Evolutionary conservation across 2,888 invertebrate species (phyloP).

Genomic region (Stramonita haemastoma): DNA sequence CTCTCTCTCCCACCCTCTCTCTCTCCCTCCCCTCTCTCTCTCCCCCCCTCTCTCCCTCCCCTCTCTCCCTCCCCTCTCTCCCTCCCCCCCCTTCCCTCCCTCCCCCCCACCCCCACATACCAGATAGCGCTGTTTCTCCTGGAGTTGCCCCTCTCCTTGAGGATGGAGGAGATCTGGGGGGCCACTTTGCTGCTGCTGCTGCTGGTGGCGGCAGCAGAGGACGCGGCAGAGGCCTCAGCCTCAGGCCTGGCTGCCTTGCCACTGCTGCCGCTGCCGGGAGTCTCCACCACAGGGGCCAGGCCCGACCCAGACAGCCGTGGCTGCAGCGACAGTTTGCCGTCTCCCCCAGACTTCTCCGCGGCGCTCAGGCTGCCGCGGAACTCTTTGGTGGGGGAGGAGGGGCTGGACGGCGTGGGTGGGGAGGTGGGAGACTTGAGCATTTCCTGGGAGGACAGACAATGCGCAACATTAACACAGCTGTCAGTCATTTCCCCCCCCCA

Average conservation of each 20-base stretch:
- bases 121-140: slow-evolving; percentile 63
- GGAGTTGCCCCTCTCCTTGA: slow-evolving; percentile 63
- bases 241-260: slow-evolving; percentile 35
- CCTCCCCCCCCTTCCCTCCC: too few species aligned
- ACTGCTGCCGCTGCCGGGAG: slow-evolving; percentile 39
- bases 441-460: slow-evolving; percentile 51
- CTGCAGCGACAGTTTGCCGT: slow-evolving; percentile 26
- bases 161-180: slow-evolving; percentile 61
- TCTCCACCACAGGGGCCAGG: slow-evolving; percentile 30
- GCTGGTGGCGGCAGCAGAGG: too few species aligned
- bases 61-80: too few species aligned
- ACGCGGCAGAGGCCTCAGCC: neutral
- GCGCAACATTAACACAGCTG: too few species aligned
- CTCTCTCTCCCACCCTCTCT: neutral
- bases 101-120: slow-evolving; percentile 44
- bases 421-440: slow-evolving; percentile 65
- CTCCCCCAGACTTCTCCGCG: slow-evolving; percentile 28
- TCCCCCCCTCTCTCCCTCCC: too few species aligned
- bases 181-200: slow-evolving; percentile 46
- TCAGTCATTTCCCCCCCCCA: too few species aligned
- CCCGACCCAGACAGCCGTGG: neutral
- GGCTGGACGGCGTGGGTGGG: slow-evolving; percentile 56
- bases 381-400: slow-evolving; percentile 59
- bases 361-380: slow-evolving; percentile 28
- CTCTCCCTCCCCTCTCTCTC: too few species aligned